phyloP scores from a whole-genome alignment of 2,888 invertebrate species.

The Cotesia congregata region DNA sequence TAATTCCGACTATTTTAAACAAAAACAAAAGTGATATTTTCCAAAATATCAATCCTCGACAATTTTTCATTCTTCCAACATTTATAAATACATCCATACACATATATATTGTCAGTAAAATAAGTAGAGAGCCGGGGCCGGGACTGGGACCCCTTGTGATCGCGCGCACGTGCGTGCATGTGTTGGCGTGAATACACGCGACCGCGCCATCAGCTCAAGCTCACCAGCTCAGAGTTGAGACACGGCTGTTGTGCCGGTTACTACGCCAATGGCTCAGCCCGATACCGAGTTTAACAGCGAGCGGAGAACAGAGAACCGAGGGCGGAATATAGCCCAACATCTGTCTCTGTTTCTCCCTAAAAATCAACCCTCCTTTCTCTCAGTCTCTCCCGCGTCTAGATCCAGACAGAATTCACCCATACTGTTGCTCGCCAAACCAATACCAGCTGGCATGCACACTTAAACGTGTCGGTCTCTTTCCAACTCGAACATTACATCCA shows the following conservation, averaged over 20 bases:
- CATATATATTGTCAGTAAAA: background rate
- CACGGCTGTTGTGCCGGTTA: slow-evolving; percentile 16
- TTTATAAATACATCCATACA: background rate
- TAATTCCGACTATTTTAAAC: too few species aligned
- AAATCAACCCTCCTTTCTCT: slow-evolving; percentile 28
- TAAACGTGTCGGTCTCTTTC: slow-evolving; percentile 27
- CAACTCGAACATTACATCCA: slow-evolving; percentile 23
- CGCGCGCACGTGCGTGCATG: slow-evolving; percentile 46
- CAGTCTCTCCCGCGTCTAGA: slow-evolving; percentile 28
- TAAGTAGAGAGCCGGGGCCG: slow-evolving; percentile 23
- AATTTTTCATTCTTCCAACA: background rate
- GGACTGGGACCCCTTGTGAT: slow-evolving; percentile 47
- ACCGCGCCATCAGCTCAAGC: background rate
- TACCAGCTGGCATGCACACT: slow-evolving; percentile 36
- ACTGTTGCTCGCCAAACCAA: background rate
- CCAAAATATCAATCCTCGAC: too few species aligned
- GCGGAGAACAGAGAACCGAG: slow-evolving; percentile 53
- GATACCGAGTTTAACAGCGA: slow-evolving; percentile 44
- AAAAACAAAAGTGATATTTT: too few species aligned
- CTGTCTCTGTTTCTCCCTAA: too few species aligned
- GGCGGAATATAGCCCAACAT: background rate
- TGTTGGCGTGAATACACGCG: slow-evolving; percentile 38
- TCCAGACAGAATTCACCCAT: background rate
- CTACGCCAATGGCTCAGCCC: slow-evolving; percentile 49
- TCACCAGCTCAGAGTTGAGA: background rate